Conservation (phyloP, 2,888 invertebrate species). For the Habroteleia sp. region DNA sequence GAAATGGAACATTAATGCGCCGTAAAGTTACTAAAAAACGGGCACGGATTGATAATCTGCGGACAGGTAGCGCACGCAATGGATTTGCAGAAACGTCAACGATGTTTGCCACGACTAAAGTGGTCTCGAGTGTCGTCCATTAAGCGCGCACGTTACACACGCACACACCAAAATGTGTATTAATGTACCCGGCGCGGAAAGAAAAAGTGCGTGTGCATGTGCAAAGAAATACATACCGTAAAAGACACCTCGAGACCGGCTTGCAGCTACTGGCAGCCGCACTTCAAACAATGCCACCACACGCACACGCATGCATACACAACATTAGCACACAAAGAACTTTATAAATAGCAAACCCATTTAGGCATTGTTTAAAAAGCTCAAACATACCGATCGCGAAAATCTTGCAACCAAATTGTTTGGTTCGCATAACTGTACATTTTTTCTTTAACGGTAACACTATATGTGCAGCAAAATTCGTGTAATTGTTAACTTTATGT, state of each 20-base stretch:
- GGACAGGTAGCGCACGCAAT: constrained; percentile 66
- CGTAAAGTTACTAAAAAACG: not conserved
- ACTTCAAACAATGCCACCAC: constrained; percentile 72
- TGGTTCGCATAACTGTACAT: constrained; percentile 52
- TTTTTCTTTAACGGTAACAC: too few relatives aligned
- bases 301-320: too few relatives aligned
- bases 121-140: constrained; percentile 80
- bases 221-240: constrained; percentile 76
- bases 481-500: too few relatives aligned
- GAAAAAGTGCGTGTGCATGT: constrained; percentile 74
- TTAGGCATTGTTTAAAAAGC: constrained; percentile 64
- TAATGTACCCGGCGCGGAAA: constrained; percentile 66
- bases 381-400: constrained; percentile 52
- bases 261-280: constrained; percentile 78
- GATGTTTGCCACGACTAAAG: constrained; percentile 79
- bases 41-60: constrained; percentile 41
- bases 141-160: constrained; percentile 73
- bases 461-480: too few relatives aligned
- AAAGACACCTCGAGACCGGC: constrained; percentile 76
- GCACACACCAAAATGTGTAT: constrained; percentile 62
- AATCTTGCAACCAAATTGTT: constrained; percentile 45
- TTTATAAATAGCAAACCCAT: constrained; percentile 67
- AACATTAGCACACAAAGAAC: constrained; percentile 54
- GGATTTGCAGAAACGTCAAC: constrained; percentile 79
- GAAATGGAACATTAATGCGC: not conserved